Evolutionary conservation across 2,797 vertebrate genomes (phyloP), one percentile per base, ranked within the genome.

Genomic region (Mus caroli): DNA sequence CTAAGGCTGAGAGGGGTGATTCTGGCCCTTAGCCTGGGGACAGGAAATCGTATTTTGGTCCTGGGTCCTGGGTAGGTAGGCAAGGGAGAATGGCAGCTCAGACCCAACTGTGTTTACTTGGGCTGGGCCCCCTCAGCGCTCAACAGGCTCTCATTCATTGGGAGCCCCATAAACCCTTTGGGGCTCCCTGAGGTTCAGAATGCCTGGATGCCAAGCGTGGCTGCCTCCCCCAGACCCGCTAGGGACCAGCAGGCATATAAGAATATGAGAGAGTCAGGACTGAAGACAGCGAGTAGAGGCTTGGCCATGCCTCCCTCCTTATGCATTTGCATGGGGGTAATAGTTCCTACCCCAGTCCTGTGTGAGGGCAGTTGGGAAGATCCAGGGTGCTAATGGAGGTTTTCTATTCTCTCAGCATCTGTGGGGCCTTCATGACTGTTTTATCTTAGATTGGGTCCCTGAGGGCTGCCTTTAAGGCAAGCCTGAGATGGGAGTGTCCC

Each of bases 151-250:
- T 92, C 89, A 97, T 97, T 97, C 97, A 96, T 96, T 14, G 73
- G 95, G 95, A 97, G 64, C 93, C 97, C 97, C 97, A 80, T 97
- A 97, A 97, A 97, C 94, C 96, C 94, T 96, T 89, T 0, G 96
- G 89, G 92, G 94, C 93, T 93, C 97, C 95, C 93, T 91, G 64
- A 96, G 95, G 90, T 79, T 85, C 92, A 15, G 28, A 96, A 71
- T 0, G 50, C 94, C 56, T 91, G 96, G 78, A 96, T 0, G 56
- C 97, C 96, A 91, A 78, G n/a, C 28, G 78, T 91, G 92, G 82
- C 84, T 93, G 85, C 92, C 0, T 2, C 93, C 92, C 92, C 92
- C 85, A 88, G 88, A 96, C n/a, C 40, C 77, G 26, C 64, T 79
- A 78, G 94, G 84, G 84, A 58, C 87, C 54, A 90, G 90, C 95